Evolutionary conservation across 2,888 invertebrate genomes (phyloP).

Genomic region (Helicoverpa assulta): DNA sequence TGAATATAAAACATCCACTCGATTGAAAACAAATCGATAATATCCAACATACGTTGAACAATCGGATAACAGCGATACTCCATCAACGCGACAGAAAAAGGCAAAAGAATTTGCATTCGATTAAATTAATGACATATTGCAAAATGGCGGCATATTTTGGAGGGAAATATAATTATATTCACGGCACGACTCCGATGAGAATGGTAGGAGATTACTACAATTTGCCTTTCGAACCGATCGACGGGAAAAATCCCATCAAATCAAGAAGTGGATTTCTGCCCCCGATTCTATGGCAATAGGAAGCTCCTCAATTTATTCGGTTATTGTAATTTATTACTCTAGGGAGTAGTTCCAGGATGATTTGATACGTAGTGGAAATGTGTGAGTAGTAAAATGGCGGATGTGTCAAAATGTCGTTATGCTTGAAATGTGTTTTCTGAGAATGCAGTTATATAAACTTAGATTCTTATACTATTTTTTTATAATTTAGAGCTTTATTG

Average conservation of each 20-base stretch:
- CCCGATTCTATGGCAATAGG: constrained; percentile 35
- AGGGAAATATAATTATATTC: constrained; percentile 70
- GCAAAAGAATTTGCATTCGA: constrained; percentile 61
- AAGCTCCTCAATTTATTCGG: constrained; percentile 44
- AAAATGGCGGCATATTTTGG: constrained; percentile 56
- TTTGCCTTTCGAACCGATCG: constrained; percentile 60
- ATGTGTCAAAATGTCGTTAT: too few species aligned
- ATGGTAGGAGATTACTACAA: constrained; percentile 62
- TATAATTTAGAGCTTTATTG: too few species aligned
- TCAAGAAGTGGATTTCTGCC: constrained; percentile 58
- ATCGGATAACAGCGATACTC: constrained; percentile 41
- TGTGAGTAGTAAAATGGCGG: not conserved
- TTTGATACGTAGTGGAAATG: constrained; percentile 11
- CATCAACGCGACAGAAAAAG: constrained; percentile 44
- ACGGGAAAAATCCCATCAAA: constrained; percentile 65
- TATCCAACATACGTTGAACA: constrained; percentile 36
- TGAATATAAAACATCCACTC: not conserved
- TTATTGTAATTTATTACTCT: constrained; percentile 36
- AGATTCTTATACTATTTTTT: too few species aligned
- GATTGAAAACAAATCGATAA: constrained; percentile 16
- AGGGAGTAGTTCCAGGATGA: constrained; percentile 26
- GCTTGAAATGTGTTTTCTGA: too few species aligned
- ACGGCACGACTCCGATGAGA: constrained; percentile 66
- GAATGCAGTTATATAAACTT: too few species aligned
- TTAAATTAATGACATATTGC: constrained; percentile 68